Base-by-base conservation (phyloP, 2,888 invertebrate genomes). In the Erebia epiphron region DNA sequence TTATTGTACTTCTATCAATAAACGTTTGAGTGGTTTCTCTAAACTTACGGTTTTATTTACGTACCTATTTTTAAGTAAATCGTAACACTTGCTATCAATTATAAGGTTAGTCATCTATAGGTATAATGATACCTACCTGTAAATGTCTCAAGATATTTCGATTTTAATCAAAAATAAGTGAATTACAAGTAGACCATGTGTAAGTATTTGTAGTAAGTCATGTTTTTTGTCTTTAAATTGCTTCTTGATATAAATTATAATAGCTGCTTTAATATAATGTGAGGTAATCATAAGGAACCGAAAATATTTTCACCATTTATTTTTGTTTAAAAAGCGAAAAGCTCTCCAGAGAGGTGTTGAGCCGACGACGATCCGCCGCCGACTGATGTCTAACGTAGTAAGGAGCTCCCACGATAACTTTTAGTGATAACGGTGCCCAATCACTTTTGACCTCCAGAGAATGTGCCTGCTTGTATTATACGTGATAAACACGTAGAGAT, bases 361-460 rank as follows among this genome's bases (percentile, higher is more conserved):
- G 92, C 74, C 92, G 90, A 82, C 84, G 86, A 88, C 92, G 86
- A 87, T 92, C 90, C 84, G 77, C 82, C 91, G 81, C 85, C 92
- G 92, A 92, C 92, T 92, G 90, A 79, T 76, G 73, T 69, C 75
- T 67, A 61, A 69, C 71, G 75, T 74, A 76, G 79, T 72, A 72
- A 74, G 69, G 75, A 88, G 87, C 85, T 87, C 85, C 87, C 79
- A 90, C 85, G 83, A 87, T 83, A 85, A 85, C 88, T 92, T 84
- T 81, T 75, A 71, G 71, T 82, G 91, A 92, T 91, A 92, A 77
- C 67, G 49, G 1, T 18, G 65, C 46, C 90, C 86, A 89, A 70
- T 69, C 35, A 63, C 5, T 0, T 1, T n/a, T 74, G 87, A 83
- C 56, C 86, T 79, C 0, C 76, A 71, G 62, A 46, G 13, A 18